Evolutionary conservation across 2,888 invertebrate species (phyloP), one percentile per base, ranked within the genome.

Genomic region (Drosophila eohydei): DNA sequence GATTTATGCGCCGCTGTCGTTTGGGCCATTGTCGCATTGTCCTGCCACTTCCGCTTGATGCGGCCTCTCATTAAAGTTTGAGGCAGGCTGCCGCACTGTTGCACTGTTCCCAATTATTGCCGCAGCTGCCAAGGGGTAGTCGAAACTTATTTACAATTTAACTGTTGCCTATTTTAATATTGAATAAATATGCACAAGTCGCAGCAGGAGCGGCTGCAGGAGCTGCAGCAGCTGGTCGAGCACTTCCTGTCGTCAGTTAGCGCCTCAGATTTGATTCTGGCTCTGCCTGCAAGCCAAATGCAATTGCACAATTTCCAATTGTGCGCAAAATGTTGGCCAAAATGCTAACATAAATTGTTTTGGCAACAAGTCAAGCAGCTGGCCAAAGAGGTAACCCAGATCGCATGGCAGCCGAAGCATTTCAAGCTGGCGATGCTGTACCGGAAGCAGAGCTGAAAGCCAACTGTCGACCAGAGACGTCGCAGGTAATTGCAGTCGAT

Each of bases 251-350:
- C 63, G 52, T 67, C 75, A 66, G 60, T 66, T 75, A 54, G 54
- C 46, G 40, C 52, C 38, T 32, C 26, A 32, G 9, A 11, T 11
- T 28, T 8, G 3, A 14, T n/a, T 14, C n/a, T 34, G 21, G 5
- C 21, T n/a, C 38, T 43, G 54, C 28, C 41, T 32, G 28, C 46
- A 51, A 38, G 54, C 43, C 54, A 76, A 85, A 78, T 80, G 84
- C 86, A 83, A 86, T 86, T 86, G 88, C 89, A 81, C 81, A 83
- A 86, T 88, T 86, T 71, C 60, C 80, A 88, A 86, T 86, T 83
- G 76, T 78, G 80, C 83, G 72, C 78, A 81, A 85, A 85, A 86
- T 86, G 74, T 71, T 68, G 61, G 59, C 71, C 82, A 74, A 81
- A 84, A 77, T 77, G 63, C 69, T 60, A 58, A 50, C 84, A 82